phyloP scores from a whole-genome alignment of 92 coral and sea anemone genomes.

The Parazoanthus atlanticus region DNA sequence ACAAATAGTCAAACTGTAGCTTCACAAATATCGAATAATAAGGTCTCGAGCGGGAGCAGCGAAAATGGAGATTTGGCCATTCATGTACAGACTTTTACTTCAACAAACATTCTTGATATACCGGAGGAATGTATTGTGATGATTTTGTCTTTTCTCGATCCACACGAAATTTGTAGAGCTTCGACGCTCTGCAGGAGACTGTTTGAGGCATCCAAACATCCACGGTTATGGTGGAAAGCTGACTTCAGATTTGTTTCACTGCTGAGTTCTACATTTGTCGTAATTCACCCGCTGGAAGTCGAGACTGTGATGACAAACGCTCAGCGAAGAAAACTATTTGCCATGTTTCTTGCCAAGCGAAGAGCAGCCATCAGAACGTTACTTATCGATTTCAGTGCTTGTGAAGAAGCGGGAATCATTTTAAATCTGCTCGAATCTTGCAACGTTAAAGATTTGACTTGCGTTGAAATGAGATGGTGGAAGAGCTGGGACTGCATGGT shows the following conservation, averaged over 20 bases:
- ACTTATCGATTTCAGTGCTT: conserved; percentile 45
- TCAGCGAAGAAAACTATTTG: conserved; percentile 52
- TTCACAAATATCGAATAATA: background rate
- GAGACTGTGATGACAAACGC: conserved; percentile 27
- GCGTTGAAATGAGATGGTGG: conserved; percentile 56
- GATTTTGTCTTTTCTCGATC: conserved; percentile 47
- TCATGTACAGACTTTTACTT: too few species aligned
- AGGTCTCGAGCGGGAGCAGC: background rate
- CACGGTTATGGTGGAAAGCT: conserved; percentile 61
- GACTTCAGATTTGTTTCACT: conserved; percentile 51
- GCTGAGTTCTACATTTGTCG: conserved; percentile 16
- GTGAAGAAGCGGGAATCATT: conserved; percentile 48
- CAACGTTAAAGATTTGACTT: conserved; percentile 49
- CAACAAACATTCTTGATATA: conserved; percentile 45
- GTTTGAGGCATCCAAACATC: conserved; percentile 49
- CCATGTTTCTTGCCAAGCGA: conserved; percentile 56
- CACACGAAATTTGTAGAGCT: conserved; percentile 52
- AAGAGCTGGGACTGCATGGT: conserved; percentile 11
- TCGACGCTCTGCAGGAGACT: conserved; percentile 59
- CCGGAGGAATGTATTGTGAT: conserved; percentile 70
- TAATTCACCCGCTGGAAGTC: background rate
- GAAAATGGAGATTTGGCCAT: background rate
- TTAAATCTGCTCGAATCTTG: conserved; percentile 50
- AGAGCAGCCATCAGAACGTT: conserved; percentile 59
- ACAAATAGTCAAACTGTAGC: background rate